Base-by-base conservation (phyloP, 2,113 vertebrate species). In the Clinocottus analis region DNA sequence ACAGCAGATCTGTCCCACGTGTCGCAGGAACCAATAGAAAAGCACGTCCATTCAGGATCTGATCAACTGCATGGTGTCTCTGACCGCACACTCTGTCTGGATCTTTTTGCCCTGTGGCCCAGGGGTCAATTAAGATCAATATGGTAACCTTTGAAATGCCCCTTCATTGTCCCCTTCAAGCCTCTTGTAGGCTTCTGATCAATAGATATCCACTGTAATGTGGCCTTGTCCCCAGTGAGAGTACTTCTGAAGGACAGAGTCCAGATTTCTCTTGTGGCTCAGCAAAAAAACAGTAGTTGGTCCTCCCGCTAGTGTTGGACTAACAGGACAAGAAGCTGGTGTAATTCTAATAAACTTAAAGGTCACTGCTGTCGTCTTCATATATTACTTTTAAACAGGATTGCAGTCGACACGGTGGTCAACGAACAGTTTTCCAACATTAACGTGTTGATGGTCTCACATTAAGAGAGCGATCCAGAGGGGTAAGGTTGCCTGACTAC, bases 331-430 rank as follows among this genome's bases (percentile, higher is more conserved):
- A 23, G 72, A 51, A 66, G 70, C 61, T 82, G 70, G 77, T 80
- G 62, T 75, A 80, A 87, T 74, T 59, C 72, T 83, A 85, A 85
- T 90, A 71, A 79, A 88, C 84, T 21, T 77, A 89, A 93, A 93
- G 91, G 91, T 92, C 92, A 87, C 41, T 0, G 56, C 78, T 87
- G 85, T 87, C 84, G 83, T 75, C 47, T 66, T 85, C 68, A 66
- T 37, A 51, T 62, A 63, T 82, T 65, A 65, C 78, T 73, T 79
- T 53, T 17, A 66, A 70, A 39, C 62, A 72, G 39, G 71, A 74
- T 79, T 63, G 78, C 61, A 59, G 53, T 43, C n/a, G 65, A 56
- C 37, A 21, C 53, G 64, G 72, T 81, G 74, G 89, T 82, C 79
- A 59, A 86, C 61, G 47, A 59, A 79, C 47, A 70, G 80, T 80